Conservation (phyloP, 2,797 vertebrate genomes). For the Odontamblyopus lacepedii region DNA sequence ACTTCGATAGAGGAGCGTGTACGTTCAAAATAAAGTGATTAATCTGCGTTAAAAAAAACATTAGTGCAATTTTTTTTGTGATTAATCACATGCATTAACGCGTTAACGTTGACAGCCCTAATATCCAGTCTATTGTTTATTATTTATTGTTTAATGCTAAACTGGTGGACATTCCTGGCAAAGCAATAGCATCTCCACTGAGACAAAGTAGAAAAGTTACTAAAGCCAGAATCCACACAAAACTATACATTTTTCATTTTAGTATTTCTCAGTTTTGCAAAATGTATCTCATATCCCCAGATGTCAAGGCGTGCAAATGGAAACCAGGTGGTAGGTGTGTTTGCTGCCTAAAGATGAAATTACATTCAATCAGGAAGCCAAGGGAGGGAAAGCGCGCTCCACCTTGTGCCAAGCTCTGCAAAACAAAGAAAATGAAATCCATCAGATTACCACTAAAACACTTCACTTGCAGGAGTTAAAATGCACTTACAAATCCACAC, state of each 20-base stretch:
- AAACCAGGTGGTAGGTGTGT: constrained; percentile 64
- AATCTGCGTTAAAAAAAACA: no score
- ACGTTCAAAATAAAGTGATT: no score
- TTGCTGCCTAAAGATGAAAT: constrained; percentile 57
- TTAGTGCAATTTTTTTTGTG: no score
- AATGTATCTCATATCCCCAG: constrained; percentile 49
- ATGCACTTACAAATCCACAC: constrained; percentile 49
- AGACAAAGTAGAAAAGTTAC: background rate
- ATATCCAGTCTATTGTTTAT: background rate
- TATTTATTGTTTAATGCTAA: background rate
- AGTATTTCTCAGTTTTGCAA: constrained; percentile 24
- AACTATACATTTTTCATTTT: constrained; percentile 13
- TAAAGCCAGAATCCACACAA: constrained; percentile 18
- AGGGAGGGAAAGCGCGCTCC: constrained; percentile 44
- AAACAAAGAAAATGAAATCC: constrained; percentile 66
- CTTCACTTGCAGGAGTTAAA: constrained; percentile 51
- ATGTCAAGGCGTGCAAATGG: constrained; percentile 58
- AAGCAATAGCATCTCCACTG: background rate
- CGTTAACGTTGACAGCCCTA: no score
- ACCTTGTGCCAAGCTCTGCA: constrained; percentile 54
- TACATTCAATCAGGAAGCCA: constrained; percentile 54
- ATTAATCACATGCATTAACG: no score
- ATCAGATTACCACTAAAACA: constrained; percentile 62
- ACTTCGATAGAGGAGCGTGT: no score
- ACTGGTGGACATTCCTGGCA: background rate